Evolutionary conservation across 2,113 vertebrate genomes (phyloP).

Genomic region (Turnix velox): DNA sequence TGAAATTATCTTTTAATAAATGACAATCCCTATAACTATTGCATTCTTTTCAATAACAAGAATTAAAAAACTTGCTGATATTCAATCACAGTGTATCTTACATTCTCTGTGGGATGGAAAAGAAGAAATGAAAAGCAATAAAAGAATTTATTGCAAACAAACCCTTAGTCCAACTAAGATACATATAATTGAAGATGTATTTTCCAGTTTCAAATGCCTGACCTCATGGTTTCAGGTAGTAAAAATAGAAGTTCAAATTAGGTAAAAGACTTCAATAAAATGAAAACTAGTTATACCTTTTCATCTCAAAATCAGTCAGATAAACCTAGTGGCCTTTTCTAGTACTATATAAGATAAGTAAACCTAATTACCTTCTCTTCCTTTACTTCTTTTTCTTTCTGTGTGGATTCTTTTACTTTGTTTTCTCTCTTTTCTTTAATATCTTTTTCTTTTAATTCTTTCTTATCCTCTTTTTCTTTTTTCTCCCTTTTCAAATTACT

Average conservation of each 20-base stretch:
- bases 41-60: not conserved
- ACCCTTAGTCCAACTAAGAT: not conserved
- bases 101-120: not conserved
- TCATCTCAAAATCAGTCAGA: not conserved
- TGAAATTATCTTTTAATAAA: not conserved
- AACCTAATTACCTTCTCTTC: slow-evolving; percentile 77
- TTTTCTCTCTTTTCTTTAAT: slow-evolving; percentile 85
- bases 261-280: not conserved
- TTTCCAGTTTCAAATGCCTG: not conserved
- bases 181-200: fast-evolving
- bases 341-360: not conserved
- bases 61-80: not conserved
- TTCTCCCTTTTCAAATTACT: slow-evolving; percentile 81
- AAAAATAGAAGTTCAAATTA: not conserved
- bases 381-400: slow-evolving; percentile 83
- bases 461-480: slow-evolving; percentile 81
- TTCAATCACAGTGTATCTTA: not conserved
- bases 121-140: not conserved
- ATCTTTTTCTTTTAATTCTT: slow-evolving; percentile 78
- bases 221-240: not conserved
- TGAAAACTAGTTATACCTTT: not conserved
- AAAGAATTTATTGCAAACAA: not conserved
- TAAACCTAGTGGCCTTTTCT: slow-evolving; percentile 1
- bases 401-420: slow-evolving; percentile 79
- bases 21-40: not conserved